phyloP scores from a whole-genome alignment of 2,888 invertebrate genomes.

The Tortrix viridana region DNA sequence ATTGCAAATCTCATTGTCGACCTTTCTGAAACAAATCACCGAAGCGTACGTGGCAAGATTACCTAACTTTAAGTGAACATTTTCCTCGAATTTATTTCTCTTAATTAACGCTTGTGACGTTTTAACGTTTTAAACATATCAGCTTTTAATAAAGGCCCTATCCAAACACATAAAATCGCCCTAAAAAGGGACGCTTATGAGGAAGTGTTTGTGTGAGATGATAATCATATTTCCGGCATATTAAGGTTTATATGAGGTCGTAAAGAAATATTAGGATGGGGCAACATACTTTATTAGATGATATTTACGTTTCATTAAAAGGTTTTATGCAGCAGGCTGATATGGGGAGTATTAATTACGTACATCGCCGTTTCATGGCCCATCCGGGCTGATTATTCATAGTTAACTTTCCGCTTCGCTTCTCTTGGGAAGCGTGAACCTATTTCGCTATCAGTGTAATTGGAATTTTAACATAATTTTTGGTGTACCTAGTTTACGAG shows the following conservation, averaged over 20 bases:
- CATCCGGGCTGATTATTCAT: slow-evolving; percentile 12
- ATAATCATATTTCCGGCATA: slow-evolving; percentile 74
- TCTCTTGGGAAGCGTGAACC: background rate
- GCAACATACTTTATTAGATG: slow-evolving; percentile 66
- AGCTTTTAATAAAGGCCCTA: slow-evolving; percentile 61
- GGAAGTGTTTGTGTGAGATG: slow-evolving; percentile 65
- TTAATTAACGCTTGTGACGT: slow-evolving; percentile 41
- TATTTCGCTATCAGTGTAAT: slow-evolving; percentile 24
- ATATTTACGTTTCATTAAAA: slow-evolving; percentile 74
- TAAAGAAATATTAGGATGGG: slow-evolving; percentile 72
- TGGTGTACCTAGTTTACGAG: slow-evolving; percentile 11
- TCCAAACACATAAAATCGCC: slow-evolving; percentile 66
- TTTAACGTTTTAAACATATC: slow-evolving; percentile 56
- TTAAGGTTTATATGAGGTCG: slow-evolving; percentile 71
- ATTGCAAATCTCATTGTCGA: slow-evolving; percentile 37
- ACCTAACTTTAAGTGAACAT: slow-evolving; percentile 16
- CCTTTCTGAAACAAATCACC: slow-evolving; percentile 44
- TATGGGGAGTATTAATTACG: slow-evolving; percentile 54
- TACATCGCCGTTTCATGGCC: slow-evolving; percentile 30
- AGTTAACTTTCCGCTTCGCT: slow-evolving; percentile 14
- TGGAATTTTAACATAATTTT: slow-evolving; percentile 21
- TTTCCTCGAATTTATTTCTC: slow-evolving; percentile 32
- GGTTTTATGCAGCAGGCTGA: slow-evolving; percentile 50
- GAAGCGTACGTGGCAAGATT: slow-evolving; percentile 16
- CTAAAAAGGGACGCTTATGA: slow-evolving; percentile 56